Evolutionary conservation across 2,797 vertebrate genomes (phyloP), one percentile per base, ranked within the genome.

Genomic region (Bovichtus variegatus): DNA sequence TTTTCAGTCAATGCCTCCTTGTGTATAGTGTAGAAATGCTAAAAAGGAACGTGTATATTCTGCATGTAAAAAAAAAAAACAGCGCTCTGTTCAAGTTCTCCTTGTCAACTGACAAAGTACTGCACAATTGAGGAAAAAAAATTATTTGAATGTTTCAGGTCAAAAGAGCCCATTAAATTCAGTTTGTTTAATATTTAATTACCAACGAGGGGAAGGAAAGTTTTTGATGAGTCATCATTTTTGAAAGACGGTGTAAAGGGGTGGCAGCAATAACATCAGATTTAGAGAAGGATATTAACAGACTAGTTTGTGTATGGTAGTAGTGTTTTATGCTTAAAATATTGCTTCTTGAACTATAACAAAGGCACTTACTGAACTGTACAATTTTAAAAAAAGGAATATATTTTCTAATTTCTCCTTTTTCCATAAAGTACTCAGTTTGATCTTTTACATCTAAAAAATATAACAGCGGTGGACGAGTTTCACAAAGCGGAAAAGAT

Each of bases 51-150:
- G 70, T 88, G 83, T 91, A 89, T 86, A 90, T 89, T 90, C 86
- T 91, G 93, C 93, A 93, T 94, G 91, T 91, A 89, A 87, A 93
- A 86, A 93, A 93, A n/a, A n/a, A n/a, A n/a, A 86, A 81, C 74
- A 16, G 82, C 87, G 78, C 82, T 77, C 83, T 84, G 72, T 87
- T 88, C 55, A 75, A 81, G 83, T 76, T 89, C 78, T 87, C 73
- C 82, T 87, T 78, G 86, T 87, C 86, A 31, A 9, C 80, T 72
- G 80, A 85, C 76, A 76, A 86, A 62, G 67, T 84, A 72, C 80
- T 85, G 87, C 87, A 90, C 85, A 90, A 85, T 77, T 74, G 71
- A 69, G 25, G 6, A 51, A 57, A 65, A 59, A 67, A 67, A 50
- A 31, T 29, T 9, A 50, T 53, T 82, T 76, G 77, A 84, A 79